A percentile compares a stretch with the other conserved stretches of the same genome.
Evolutionary conservation across 2,888 invertebrate genomes (phyloP).

Genomic region (Liposcelis brunnea): DNA sequence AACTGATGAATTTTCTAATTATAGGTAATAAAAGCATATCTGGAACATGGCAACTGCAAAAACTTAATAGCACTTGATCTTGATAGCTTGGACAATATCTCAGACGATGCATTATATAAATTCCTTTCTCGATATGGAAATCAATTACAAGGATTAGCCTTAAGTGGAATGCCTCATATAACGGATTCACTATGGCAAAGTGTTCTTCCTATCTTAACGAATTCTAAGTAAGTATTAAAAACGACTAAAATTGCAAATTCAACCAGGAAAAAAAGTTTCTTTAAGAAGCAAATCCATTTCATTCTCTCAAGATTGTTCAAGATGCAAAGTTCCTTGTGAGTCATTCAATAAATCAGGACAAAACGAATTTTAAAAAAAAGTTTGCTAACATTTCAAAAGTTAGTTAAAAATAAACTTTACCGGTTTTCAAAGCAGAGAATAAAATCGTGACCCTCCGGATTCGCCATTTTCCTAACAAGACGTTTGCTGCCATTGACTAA

Average conservation of each 20-base stretch:
- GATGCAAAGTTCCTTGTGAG: no score
- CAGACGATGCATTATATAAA: constrained; percentile 81
- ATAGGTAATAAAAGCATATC: constrained; percentile 72
- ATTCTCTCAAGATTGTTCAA: no score
- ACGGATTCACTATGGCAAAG: constrained; percentile 97
- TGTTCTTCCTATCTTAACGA: constrained; percentile 75
- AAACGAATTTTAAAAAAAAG: no score
- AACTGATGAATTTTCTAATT: constrained; percentile 11
- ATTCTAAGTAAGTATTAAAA: constrained; percentile 55
- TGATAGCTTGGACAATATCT: constrained; percentile 87
- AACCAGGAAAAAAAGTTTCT: background rate
- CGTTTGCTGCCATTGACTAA: no score
- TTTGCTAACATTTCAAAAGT: no score
- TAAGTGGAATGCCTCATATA: constrained; percentile 94
- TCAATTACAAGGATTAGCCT: constrained; percentile 70
- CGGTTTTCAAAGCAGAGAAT: no score
- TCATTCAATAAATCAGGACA: no score
- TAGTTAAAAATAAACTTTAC: no score
- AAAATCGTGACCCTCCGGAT: no score
- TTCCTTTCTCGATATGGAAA: constrained; percentile 80
- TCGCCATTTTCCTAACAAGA: no score
- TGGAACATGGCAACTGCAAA: constrained; percentile 61
- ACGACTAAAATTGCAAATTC: background rate
- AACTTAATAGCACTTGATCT: constrained; percentile 77
- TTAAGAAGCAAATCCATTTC: background rate